Conservation (phyloP, 2,888 invertebrate genomes). For the Heptascelio sp. region DNA sequence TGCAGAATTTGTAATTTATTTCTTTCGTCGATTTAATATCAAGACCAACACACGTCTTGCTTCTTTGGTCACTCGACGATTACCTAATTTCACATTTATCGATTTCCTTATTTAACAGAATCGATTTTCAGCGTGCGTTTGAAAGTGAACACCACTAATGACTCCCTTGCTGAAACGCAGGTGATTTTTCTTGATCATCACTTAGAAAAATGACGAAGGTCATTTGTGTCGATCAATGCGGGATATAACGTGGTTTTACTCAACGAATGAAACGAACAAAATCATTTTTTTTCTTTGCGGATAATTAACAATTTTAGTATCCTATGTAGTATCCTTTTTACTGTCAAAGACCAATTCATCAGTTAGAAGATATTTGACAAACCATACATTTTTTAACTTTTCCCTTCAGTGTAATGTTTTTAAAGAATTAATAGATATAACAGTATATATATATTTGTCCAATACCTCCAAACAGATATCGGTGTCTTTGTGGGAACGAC, state of each 20-base stretch:
- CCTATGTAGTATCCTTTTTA: too few species aligned
- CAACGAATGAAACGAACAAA: too few species aligned
- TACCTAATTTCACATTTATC: slow-evolving; percentile 54
- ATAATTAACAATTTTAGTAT: too few species aligned
- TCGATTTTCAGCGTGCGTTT: slow-evolving; percentile 46
- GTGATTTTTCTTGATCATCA: slow-evolving; percentile 51
- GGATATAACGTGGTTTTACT: slow-evolving; percentile 36
- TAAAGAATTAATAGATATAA: too few species aligned
- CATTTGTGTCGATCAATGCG: slow-evolving; percentile 51
- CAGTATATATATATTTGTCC: too few species aligned
- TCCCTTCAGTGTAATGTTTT: too few species aligned
- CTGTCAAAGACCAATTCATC: too few species aligned
- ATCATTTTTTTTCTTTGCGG: too few species aligned
- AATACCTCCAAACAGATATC: too few species aligned
- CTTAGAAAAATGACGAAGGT: slow-evolving; percentile 26
- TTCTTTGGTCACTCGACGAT: slow-evolving; percentile 41
- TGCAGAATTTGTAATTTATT: slow-evolving; percentile 32
- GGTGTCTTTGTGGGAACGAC: too few species aligned
- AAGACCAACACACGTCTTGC: slow-evolving; percentile 33
- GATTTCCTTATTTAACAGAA: slow-evolving; percentile 49
- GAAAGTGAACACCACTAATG: slow-evolving; percentile 54
- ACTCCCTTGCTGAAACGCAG: slow-evolving; percentile 65
- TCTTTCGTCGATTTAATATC: slow-evolving; percentile 36
- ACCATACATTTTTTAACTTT: too few species aligned
- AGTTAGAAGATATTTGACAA: too few species aligned